Evolutionary conservation across 1,140 invertebrate genomes (phyloP).

Genomic region (Euwallacea similis): DNA sequence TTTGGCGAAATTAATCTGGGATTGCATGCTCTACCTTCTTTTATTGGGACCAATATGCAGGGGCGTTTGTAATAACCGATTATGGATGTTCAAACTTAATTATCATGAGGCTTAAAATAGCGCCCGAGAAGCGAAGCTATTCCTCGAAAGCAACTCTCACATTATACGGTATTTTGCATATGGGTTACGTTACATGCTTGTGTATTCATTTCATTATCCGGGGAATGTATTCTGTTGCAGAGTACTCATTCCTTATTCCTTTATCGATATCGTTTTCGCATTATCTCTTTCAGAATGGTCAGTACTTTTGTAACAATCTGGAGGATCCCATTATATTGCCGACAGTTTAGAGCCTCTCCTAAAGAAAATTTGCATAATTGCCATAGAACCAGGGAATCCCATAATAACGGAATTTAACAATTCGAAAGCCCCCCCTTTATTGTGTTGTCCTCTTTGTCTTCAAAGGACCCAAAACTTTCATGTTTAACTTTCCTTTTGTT

Average conservation of each 20-base stretch:
- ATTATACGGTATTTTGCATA: constrained; percentile 34
- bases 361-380: no score
- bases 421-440: background rate
- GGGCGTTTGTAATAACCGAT: background rate
- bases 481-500: constrained; percentile 3
- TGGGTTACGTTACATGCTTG: constrained; percentile 29
- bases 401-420: background rate
- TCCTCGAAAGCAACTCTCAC: background rate
- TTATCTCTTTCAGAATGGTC: background rate
- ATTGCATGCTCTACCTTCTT: no score
- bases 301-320: no score
- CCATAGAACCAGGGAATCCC: background rate
- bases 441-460: background rate
- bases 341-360: no score
- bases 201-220: constrained; percentile 34
- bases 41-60: background rate
- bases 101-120: background rate
- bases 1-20: no score
- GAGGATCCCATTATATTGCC: no score
- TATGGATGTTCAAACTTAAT: background rate
- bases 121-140: background rate
- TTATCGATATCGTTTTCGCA: constrained; percentile 1
- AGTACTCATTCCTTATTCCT: background rate
- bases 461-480: background rate
- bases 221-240: constrained; percentile 27